Evolutionary conservation across 2,113 vertebrate genomes (phyloP), one percentile per base, ranked within the genome.

Genomic region (Eulacestoma nigropectus): DNA sequence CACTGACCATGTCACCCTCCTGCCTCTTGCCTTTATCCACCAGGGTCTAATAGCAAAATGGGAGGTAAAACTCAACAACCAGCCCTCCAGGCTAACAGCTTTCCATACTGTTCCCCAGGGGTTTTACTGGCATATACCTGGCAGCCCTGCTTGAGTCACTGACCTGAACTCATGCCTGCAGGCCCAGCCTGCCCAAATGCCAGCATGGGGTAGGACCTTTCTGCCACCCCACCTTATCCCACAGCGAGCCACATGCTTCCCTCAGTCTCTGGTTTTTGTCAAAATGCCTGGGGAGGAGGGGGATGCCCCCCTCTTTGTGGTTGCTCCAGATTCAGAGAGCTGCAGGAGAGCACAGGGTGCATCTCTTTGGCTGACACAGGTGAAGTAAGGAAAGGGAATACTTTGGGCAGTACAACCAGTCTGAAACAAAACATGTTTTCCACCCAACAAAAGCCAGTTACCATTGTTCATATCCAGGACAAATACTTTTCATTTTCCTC

Each of bases 121-220:
- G 6, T 56, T 83, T 80, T 86, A 25, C 16, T 62, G 64, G 41
- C 27, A 47, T 60, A 16, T 59, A 52, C 27, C 25, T 64, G 35
- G 41, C 64, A 89, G 39, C 33, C 47, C 29, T 85, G 32, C 49
- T 59, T 41, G 12, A 5, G 8, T 53, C 53, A 59, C 12, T 41
- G 70, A 41, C 30, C 21, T 72, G 57, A 86, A 35, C 30, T 11
- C 8, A 8, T 32, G 55, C 30, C 14, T 0, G 0, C 18, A 47
- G 68, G 57, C 20, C 20, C 47, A 75, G 70, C 32, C n/a, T 75
- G 15, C 22, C 52, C 35, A 68, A 76, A 35, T 60, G 41, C 27
- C 90, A 47, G 13, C 1, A 1, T 26, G 26, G 3, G 9, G 4
- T 29, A 81, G 47, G 52, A 72, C 16, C 26, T 68, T 85, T 42